Conservation (phyloP, 2,888 invertebrate genomes). For the Leptopilina drosophilae region DNA sequence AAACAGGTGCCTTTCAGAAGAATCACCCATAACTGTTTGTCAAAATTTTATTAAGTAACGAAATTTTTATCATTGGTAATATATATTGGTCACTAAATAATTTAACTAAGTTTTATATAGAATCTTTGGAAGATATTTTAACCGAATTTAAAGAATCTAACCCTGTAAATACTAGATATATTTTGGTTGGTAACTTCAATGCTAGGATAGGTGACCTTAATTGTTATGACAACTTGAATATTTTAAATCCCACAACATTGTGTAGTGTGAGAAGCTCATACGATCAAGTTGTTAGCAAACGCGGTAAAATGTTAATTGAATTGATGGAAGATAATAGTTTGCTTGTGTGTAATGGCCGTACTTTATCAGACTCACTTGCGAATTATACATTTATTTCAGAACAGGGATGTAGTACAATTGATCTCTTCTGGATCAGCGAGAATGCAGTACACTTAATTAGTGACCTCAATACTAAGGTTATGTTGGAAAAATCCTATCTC, state of each 20-base stretch:
- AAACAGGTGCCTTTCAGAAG: too few species aligned
- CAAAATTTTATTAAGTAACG: too few species aligned
- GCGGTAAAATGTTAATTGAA: neutral
- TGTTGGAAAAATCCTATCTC: too few species aligned
- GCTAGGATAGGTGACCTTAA: constrained; percentile 11
- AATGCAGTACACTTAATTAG: too few species aligned
- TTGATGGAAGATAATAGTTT: neutral
- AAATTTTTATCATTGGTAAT: neutral
- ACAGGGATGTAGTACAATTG: too few species aligned
- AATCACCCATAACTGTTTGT: too few species aligned
- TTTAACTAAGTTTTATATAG: neutral
- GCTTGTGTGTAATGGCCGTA: neutral
- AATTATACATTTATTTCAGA: constrained; percentile 2
- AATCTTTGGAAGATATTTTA: neutral
- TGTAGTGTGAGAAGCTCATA: neutral
- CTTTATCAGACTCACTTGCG: neutral
- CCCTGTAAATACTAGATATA: constrained; percentile 3
- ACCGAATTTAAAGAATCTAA: neutral
- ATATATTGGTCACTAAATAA: constrained; percentile 1
- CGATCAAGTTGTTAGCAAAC: neutral
- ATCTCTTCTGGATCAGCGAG: too few species aligned
- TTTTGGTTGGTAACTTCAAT: constrained; percentile 3
- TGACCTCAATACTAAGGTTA: too few species aligned
- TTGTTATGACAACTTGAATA: neutral
- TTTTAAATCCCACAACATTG: neutral